Evolutionary conservation across 2,113 vertebrate genomes (phyloP).

Genomic region (Dipodomys merriami): DNA sequence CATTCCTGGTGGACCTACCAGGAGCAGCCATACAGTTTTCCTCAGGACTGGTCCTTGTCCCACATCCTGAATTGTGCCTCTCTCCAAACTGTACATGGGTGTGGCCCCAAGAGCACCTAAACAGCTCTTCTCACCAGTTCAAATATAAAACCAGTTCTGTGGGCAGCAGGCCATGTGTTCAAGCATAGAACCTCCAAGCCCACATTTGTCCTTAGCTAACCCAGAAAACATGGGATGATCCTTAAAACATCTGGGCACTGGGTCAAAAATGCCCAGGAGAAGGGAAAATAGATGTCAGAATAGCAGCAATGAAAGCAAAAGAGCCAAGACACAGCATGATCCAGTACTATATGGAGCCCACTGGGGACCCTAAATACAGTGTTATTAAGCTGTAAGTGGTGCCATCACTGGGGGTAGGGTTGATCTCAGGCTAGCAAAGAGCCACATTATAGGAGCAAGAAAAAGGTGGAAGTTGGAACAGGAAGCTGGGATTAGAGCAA

Average conservation of each 20-base stretch:
- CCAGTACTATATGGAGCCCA: too few relatives aligned
- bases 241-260: not conserved
- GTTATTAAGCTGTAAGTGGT: fast-evolving
- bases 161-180: not conserved
- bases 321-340: not conserved
- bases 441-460: not conserved
- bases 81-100: too few relatives aligned
- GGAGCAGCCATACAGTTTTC: not conserved
- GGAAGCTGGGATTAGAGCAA: not conserved
- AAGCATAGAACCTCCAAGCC: not conserved
- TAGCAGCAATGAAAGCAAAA: not conserved
- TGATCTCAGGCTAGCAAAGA: not conserved
- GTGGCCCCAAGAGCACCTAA: not conserved
- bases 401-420: not conserved
- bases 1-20: not conserved
- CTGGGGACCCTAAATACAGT: fast-evolving
- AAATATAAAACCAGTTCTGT: not conserved
- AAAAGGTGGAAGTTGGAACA: not conserved
- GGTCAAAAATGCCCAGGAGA: not conserved
- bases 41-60: not conserved
- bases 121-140: not conserved
- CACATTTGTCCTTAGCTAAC: not conserved
- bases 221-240: not conserved
- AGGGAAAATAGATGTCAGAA: not conserved
- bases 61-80: not conserved